A percentile compares a stretch with the other conserved stretches of the same genome.
These are phyloP conservation scores for Acipenser ruthenus DNA, from an alignment of 2,797 vertebrate species.

Conservation along the genomic window DNA sequence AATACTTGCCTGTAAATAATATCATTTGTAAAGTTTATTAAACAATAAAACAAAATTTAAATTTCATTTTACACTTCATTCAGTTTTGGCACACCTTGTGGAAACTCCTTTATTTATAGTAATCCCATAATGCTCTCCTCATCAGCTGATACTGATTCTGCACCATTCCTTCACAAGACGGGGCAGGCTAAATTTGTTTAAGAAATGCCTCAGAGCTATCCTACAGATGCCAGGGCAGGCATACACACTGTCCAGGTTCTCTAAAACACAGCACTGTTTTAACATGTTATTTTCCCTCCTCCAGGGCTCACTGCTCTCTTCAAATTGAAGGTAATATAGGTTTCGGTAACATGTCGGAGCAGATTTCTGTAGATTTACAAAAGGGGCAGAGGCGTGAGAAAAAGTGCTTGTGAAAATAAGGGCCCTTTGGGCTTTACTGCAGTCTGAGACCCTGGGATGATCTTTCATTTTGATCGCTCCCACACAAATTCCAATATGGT, in stretches of 20 bases:
- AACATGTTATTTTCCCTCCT: constrained; percentile 8
- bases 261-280: background rate
- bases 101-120: no score
- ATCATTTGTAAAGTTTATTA: no score
- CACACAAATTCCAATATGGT: no score
- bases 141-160: no score
- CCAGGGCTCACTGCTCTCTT: background rate
- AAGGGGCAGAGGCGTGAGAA: constrained; percentile 10
- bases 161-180: background rate
- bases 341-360: constrained; percentile 16
- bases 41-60: no score
- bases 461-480: background rate
- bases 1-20: no score
- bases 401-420: background rate
- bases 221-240: background rate
- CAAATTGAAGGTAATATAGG: background rate
- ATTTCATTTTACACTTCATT: no score
- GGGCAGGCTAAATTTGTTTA: constrained; percentile 6
- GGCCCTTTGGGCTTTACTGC: background rate
- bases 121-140: no score
- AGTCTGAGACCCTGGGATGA: background rate
- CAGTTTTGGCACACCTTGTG: no score
- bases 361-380: background rate
- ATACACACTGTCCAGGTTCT: background rate
- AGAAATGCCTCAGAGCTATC: background rate